Evolutionary conservation across 2,113 vertebrate genomes (phyloP).

Genomic region (Spermophilus dauricus): DNA sequence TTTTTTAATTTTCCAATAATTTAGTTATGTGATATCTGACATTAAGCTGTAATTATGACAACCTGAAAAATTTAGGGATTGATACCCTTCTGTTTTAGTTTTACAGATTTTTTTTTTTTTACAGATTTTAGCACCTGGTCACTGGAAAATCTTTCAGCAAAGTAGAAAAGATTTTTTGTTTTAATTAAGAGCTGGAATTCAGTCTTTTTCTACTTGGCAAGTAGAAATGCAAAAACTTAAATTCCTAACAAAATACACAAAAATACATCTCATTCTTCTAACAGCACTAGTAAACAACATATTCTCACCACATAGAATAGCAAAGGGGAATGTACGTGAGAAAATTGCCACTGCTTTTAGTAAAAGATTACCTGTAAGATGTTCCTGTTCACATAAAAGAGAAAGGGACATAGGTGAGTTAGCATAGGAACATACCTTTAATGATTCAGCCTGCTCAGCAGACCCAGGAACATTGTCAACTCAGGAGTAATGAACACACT

Average conservation of each 20-base stretch:
- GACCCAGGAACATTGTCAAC: not conserved
- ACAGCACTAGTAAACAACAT: not conserved
- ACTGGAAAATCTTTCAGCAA: too few relatives aligned
- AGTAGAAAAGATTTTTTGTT: not conserved
- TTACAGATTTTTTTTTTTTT: not conserved
- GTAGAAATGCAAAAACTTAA: not conserved
- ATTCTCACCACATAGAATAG: not conserved
- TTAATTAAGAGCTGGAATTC: not conserved
- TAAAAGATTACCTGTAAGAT: not conserved
- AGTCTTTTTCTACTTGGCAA: not conserved
- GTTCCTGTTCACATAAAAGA: not conserved
- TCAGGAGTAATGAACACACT: not conserved
- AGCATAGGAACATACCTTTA: rapidly evolving
- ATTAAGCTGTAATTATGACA: not conserved
- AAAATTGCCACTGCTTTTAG: not conserved
- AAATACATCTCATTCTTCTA: not conserved
- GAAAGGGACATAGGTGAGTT: not conserved
- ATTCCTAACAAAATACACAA: not conserved
- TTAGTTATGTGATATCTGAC: not conserved
- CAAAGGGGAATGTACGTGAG: not conserved
- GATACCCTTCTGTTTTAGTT: not conserved
- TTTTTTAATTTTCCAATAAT: not conserved
- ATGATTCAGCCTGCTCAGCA: not conserved
- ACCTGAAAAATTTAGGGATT: not conserved
- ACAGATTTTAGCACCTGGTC: too few relatives aligned